phyloP scores from a whole-genome alignment of 1,140 invertebrate species.

The Gryon sp. region DNA sequence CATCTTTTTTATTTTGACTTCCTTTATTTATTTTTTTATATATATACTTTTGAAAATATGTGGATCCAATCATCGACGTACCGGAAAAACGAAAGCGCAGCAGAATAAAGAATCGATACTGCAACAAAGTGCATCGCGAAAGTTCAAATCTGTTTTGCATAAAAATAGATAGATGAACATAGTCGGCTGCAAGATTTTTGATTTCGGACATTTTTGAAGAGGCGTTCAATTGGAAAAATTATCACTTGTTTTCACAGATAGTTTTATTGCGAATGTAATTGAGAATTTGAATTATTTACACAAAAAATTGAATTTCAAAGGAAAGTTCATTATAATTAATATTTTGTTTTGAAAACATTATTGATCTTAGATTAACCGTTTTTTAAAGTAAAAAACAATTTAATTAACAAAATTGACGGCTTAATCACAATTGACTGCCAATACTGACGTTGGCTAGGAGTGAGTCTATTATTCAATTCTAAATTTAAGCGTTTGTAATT shows the following conservation, averaged over 20 bases:
- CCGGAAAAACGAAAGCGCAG: slow-evolving; percentile 29
- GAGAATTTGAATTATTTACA: not conserved
- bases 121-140: slow-evolving; percentile 26
- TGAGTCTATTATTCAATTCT: no score
- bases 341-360: no score
- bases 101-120: slow-evolving; percentile 42
- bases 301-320: no score
- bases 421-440: not conserved
- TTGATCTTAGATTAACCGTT: no score
- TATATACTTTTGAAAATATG: not conserved
- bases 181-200: slow-evolving; percentile 3
- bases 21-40: not conserved
- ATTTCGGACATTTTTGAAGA: not conserved
- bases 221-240: slow-evolving; percentile 1
- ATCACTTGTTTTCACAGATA: not conserved
- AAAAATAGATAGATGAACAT: slow-evolving; percentile 25
- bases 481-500: no score
- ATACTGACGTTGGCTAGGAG: no score
- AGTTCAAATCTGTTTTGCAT: slow-evolving; percentile 34
- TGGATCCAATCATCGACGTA: slow-evolving; percentile 19
- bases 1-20: not conserved
- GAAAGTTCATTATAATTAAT: no score
- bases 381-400: no score
- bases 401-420: not conserved
- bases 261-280: not conserved